phyloP scores from a whole-genome alignment of 2,113 vertebrate genomes.

The Pedetes capensis region DNA sequence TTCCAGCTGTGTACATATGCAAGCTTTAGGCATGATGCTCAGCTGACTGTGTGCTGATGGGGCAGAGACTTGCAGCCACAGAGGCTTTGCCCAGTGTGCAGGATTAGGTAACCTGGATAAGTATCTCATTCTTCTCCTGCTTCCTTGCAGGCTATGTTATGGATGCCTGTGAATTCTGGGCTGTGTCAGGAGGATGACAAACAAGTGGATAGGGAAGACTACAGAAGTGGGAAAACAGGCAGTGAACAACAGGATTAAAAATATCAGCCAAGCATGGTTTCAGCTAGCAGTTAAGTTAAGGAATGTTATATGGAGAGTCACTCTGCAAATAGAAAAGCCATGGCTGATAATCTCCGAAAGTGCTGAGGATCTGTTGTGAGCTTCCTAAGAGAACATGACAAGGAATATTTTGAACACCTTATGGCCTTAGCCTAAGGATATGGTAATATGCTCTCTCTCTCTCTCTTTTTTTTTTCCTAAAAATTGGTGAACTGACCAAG shows the following conservation, averaged over 20 bases:
- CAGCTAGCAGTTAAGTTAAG: neutral
- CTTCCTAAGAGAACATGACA: neutral
- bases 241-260: neutral
- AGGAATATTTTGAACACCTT: constrained; percentile 42
- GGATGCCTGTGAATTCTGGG: neutral
- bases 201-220: neutral
- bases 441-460: neutral
- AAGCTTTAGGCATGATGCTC: neutral
- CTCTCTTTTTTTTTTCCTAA: too few relatives aligned
- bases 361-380: neutral
- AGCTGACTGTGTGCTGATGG: neutral
- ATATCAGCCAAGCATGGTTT: neutral
- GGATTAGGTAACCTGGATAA: neutral
- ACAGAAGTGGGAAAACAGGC: neutral
- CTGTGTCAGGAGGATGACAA: neutral
- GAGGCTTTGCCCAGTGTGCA: neutral
- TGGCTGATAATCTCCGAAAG: neutral
- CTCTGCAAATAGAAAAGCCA: neutral
- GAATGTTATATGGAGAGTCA: neutral
- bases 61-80: neutral
- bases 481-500: neutral
- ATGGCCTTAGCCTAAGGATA: neutral
- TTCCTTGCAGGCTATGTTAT: neutral
- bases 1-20: neutral
- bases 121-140: neutral